Evolutionary conservation across 2,797 vertebrate species (phyloP), one percentile per base, ranked within the genome.

Genomic region (Sarcophilus harrisii): DNA sequence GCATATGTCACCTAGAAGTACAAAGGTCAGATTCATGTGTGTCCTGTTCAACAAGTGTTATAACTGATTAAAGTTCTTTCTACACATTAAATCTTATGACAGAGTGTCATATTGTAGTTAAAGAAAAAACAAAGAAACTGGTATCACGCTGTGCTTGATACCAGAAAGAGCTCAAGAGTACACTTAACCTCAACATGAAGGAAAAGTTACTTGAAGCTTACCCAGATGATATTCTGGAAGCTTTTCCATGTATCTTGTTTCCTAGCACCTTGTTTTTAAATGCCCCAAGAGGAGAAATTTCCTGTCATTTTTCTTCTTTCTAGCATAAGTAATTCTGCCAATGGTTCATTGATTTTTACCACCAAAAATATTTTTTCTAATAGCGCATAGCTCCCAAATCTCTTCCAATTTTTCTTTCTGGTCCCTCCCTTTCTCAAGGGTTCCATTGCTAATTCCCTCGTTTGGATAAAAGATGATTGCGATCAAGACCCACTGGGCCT

Each of bases 291-390:
- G 73, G 90, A 45, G 92, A 52, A 12, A 27, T 58, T 81, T 94
- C 92, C 90, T 92, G 90, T 60, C 29, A 58, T 91, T 93, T 96
- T 62, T 58, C 32, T 32, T 92, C 92, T 93, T 95, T 93, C 66
- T 94, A 81, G 57, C 14, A n/a, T 59, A 38, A 60, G 24, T 62
- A 91, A 94, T 54, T 62, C 90, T 0, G 29, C 28, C 49, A 54
- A 49, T 27, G 6, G 55, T 90, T 57, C 45, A 95, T 91, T 89
- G 21, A 60, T 66, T 55, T 58, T 92, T 21, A 59, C 14, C 28
- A 14, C 32, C 52, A 55, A 57, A 38, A 94, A 87, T 89, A 24
- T 52, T 55, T 32, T 58, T 3, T 38, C 90, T 89, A 0, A 81
- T 90, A 49, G 57, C 92, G 57, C n/a, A 1, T 1, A 57, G 57